Evolutionary conservation across 2,113 vertebrate species (phyloP).

Genomic region (Aegithalos caudatus): DNA sequence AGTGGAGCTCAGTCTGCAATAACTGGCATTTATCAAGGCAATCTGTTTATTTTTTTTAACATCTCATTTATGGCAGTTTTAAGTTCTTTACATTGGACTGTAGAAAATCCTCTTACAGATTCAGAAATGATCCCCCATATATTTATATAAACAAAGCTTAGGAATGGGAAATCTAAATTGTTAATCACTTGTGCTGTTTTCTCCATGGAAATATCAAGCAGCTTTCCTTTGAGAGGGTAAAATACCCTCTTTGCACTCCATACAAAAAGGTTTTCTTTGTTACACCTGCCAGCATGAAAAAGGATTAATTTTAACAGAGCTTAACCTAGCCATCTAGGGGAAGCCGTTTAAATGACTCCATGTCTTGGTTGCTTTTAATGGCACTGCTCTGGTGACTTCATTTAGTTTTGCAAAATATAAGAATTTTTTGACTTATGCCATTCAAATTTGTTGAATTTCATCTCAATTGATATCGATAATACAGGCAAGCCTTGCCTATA

Average conservation of each 20-base stretch:
- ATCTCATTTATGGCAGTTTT: conserved; percentile 60
- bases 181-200: conserved; percentile 63
- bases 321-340: conserved; percentile 50
- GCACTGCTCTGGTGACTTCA: conserved; percentile 45
- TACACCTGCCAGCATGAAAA: conserved; percentile 71
- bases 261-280: conserved; percentile 70
- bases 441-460: conserved; percentile 15
- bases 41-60: conserved; percentile 53
- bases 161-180: conserved; percentile 64
- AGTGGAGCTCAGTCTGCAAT: not conserved
- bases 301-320: conserved; percentile 73
- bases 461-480: not conserved
- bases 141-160: conserved; percentile 67
- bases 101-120: conserved; percentile 69
- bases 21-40: conserved; percentile 49
- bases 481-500: not conserved
- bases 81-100: conserved; percentile 55
- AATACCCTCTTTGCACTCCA: conserved; percentile 57
- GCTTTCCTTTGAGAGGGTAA: conserved; percentile 56
- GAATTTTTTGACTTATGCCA: not conserved
- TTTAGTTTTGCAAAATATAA: conserved; percentile 44
- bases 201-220: conserved; percentile 63
- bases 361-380: conserved; percentile 58
- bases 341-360: conserved; percentile 50
- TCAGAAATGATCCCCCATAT: conserved; percentile 65